Base-by-base conservation (phyloP, 2,113 vertebrate species). In the Nibea albiflora region DNA sequence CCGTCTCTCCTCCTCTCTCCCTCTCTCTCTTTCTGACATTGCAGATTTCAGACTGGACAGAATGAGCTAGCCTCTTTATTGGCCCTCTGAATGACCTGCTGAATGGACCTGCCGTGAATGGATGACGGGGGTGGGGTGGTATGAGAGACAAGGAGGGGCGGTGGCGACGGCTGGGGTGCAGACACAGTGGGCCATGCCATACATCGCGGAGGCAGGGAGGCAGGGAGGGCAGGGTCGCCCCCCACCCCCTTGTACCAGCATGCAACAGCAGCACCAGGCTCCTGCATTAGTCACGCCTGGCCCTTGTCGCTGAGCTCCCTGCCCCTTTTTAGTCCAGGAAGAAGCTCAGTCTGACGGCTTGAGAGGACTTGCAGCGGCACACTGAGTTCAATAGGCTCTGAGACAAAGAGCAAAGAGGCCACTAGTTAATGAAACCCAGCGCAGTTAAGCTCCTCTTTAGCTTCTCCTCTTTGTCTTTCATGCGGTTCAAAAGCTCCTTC, bases 331-430 rank as follows among this genome's bases (percentile, higher is more conserved):
- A 5, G 31, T 77, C 62, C 16, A 5, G 42, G 73, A 80, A 90
- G 85, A 84, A 85, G 80, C 87, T 86, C 77, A 78, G 31, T 44
- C 72, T 66, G 72, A 62, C 1, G 58, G 71, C 71, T 81, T 69
- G 73, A 46, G 44, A 14, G 44, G 44, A 14, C 44, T 1, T 1
- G 44, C 12, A 85, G 86, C 42, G 10, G 71, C 65, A 67, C 64
- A 56, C 14, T 44, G 76, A 84, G 90, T 89, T 93, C 91, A 93
- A 89, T 88, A 76, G 89, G 58, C 80, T 76, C 58, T 46, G 85
- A 91, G 87, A 94, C 92, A 95, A 94, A 92, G 92, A 89, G 85
- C 88, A 69, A 80, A 89, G 92, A 91, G 90, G 92, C 89, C 86
- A 78, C 81, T 84, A 69, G 91, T 94, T 93, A 89, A 93, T 93